These are phyloP conservation scores for Acleris laterana DNA, from an alignment of 2,888 invertebrate genomes.

Conservation along the genomic window DNA sequence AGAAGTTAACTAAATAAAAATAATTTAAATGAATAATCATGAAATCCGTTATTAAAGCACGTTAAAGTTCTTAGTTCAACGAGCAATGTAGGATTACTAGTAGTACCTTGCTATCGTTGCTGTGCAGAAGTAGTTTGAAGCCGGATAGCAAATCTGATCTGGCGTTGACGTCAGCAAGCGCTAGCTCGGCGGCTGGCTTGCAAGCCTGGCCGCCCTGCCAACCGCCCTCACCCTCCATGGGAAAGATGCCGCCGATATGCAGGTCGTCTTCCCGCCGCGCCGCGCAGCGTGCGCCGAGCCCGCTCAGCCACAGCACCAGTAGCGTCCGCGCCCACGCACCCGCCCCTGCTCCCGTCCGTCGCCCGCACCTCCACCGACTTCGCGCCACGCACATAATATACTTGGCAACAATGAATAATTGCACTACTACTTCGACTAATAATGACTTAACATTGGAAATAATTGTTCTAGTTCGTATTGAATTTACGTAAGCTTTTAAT, in stretches of 20 bases:
- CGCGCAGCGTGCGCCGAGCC: slow-evolving; percentile 65
- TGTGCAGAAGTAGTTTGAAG: slow-evolving; percentile 94
- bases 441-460: slow-evolving; percentile 71
- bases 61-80: too few species aligned
- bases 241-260: slow-evolving; percentile 99
- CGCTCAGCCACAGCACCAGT: slow-evolving; percentile 67
- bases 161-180: slow-evolving; percentile 97
- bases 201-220: slow-evolving; percentile 99
- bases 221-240: slow-evolving; percentile 97
- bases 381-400: slow-evolving; percentile 61
- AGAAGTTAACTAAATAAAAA: too few species aligned
- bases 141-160: slow-evolving; percentile 94
- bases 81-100: background rate
- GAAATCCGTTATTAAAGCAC: too few species aligned
- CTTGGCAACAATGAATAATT: slow-evolving; percentile 81
- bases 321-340: slow-evolving; percentile 53
- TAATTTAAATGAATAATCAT: too few species aligned
- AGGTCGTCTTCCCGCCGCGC: slow-evolving; percentile 88
- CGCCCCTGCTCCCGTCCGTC: slow-evolving; percentile 40
- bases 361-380: slow-evolving; percentile 46
- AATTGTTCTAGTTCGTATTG: slow-evolving; percentile 78
- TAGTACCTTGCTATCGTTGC: slow-evolving; percentile 98
- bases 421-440: slow-evolving; percentile 78
- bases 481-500: slow-evolving; percentile 72
- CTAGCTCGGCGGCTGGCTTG: slow-evolving; percentile 98